Conservation (phyloP, 2,113 vertebrate genomes). For the Chaenocephalus aceratus region DNA sequence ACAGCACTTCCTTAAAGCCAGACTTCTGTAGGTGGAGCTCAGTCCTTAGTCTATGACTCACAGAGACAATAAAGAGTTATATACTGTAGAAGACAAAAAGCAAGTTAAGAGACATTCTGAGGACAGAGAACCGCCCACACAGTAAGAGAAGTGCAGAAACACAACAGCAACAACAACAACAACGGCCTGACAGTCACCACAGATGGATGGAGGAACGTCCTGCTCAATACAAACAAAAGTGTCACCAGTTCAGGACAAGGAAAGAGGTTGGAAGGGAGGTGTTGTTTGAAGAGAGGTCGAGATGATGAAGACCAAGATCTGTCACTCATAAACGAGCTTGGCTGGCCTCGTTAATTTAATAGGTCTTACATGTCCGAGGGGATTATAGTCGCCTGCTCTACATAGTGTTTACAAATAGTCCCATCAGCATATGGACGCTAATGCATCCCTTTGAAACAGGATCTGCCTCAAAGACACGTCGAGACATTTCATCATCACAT, state of each 20-base stretch:
- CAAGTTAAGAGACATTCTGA: neutral
- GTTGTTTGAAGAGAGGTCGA: slow-evolving; percentile 8
- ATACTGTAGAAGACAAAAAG: neutral
- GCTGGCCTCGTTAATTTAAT: slow-evolving; percentile 62
- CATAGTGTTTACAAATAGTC: slow-evolving; percentile 63
- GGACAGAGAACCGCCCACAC: slow-evolving; percentile 5
- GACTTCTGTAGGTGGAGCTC: slow-evolving; percentile 8
- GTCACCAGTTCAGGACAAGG: neutral
- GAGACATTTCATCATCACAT: neutral
- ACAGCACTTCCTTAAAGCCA: neutral
- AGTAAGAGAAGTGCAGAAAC: slow-evolving; percentile 3
- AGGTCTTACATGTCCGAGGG: slow-evolving; percentile 38
- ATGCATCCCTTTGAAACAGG: slow-evolving; percentile 14
- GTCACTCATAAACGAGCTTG: slow-evolving; percentile 42
- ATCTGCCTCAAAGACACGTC: neutral
- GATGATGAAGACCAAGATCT: slow-evolving; percentile 17
- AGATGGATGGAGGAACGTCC: neutral
- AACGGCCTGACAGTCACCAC: neutral
- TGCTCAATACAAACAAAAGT: neutral
- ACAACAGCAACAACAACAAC: neutral
- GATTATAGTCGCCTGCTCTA: slow-evolving; percentile 58
- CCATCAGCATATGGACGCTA: slow-evolving; percentile 11
- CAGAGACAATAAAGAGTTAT: slow-evolving; percentile 16
- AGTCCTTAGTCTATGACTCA: slow-evolving; percentile 10
- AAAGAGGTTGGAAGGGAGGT: neutral